Base-by-base conservation (phyloP, 2,888 invertebrate species). In the Ennomos quercinarius region DNA sequence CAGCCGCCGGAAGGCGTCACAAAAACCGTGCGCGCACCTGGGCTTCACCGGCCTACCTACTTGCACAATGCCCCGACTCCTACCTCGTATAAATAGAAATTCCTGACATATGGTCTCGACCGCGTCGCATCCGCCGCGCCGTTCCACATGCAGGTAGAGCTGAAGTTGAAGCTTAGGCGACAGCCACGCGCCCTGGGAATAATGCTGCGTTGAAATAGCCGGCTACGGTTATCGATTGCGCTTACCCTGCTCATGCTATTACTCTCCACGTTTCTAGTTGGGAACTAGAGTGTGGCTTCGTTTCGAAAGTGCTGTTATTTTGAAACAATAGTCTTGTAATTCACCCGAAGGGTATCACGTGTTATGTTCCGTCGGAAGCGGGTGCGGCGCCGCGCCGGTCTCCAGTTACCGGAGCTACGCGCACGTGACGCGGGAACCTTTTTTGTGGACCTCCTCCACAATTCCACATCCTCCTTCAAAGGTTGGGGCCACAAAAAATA, bases 11-110 rank as follows among this genome's bases (percentile, higher is more conserved):
- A 89, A 87, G 85, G 89, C 85, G 84, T 80, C 84, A 90, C 89
- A 91, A 90, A 91, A 91, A 91, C 78, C 81, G 81, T 76, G 75
- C 78, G 79, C 85, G 86, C 92, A 91, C 91, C 91, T 91, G 91
- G 91, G 80, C 78, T 71, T 70, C 76, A 71, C 75, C 72, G 73
- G 61, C 70, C 72, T 71, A 70, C 83, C 83, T 81, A 78, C 89
- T 88, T 89, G 90, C 86, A 89, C 91, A 91, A 89, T 86, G 83
- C 81, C 70, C 68, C 76, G 70, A 70, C 64, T 76, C 74, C 74
- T 57, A 42, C 43, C 67, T 68, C 72, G 71, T 73, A 72, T 77
- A 78, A 76, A 84, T 82, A 80, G 72, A 76, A 76, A 75, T 74
- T 77, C 71, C 63, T 69, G 80, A 83, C 88, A 89, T 81, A 84